Evolutionary conservation across 2,888 invertebrate genomes (phyloP), one percentile per base, ranked within the genome.

Genomic region (Xanthia togata): DNA sequence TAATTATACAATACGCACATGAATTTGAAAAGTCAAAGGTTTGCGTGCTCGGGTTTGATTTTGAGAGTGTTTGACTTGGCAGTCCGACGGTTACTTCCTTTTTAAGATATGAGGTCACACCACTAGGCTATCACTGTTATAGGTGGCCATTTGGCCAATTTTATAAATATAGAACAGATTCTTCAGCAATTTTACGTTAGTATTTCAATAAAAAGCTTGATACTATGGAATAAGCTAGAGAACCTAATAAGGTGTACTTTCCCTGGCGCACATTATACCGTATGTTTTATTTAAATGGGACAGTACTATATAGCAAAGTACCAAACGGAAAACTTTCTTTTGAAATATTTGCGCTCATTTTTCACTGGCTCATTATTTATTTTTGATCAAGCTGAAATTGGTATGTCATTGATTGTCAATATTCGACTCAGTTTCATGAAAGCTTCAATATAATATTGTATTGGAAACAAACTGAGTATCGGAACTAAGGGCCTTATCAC

Each of bases 171-270:
- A 35, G 0, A 64, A 14, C n/a, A 23, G 8, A 44, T 38, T 41
- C n/a, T 53, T 31, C 41, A 53, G 38, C 44, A 63, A 59, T 71
- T 71, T 31, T 9, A 17, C n/a, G 44, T n/a, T 47, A 14, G 31
- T 44, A 63, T 71, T 41, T 38, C 67, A 70, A 70, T 78, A 63
- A 55, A 67, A 63, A 71, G 70, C 55, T 68, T 60, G 70, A 50
- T 73, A 14, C 9, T 78, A 12, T 23, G 60, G 14, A 62, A 57
- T 62, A 80, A 76, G 41, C 47, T 47, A 31, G 31, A 63, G 14
- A 41, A 59, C 38, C 57, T 75, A 81, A 83, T 84, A 65, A 81
- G 44, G 60, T 68, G 53, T 70, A 79, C 5, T 23, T 9, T 31
- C 9, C 31, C 50, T 67, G 14, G 31, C 23, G 4, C 0, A 44